Conservation (phyloP, 2,797 vertebrate genomes). For the Novumbra hubbsi region DNA sequence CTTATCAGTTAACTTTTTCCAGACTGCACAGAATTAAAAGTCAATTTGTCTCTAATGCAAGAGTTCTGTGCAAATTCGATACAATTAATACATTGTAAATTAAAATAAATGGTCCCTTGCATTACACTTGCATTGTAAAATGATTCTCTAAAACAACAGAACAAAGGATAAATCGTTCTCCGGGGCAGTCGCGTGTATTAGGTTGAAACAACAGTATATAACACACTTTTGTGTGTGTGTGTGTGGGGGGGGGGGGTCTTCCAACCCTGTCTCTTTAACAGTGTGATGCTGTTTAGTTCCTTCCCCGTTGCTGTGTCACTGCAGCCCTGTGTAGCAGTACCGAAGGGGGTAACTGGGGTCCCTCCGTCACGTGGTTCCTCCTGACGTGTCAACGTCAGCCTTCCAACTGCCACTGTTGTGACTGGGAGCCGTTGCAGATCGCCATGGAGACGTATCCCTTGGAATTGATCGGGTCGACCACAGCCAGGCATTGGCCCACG, state of each 20-base stretch:
- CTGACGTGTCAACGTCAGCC: conserved; percentile 59
- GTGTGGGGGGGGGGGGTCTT: neutral
- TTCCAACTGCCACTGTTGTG: conserved; percentile 89
- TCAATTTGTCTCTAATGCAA: conserved; percentile 26
- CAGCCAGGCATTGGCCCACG: conserved; percentile 89
- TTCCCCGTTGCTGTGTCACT: neutral
- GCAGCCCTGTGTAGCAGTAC: conserved; percentile 5
- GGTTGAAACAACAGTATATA: neutral
- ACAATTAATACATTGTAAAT: conserved; percentile 31
- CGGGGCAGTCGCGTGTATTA: neutral
- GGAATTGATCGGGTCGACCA: conserved; percentile 70
- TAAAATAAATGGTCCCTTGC: conserved; percentile 11
- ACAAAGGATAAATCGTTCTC: neutral
- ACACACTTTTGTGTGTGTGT: too few relatives aligned
- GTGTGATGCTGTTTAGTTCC: conserved; percentile 1
- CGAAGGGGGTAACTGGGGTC: neutral
- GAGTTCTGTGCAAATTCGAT: conserved; percentile 45
- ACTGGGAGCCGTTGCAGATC: conserved; percentile 85
- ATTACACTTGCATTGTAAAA: conserved; percentile 17
- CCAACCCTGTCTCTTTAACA: neutral
- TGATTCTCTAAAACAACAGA: conserved; percentile 14
- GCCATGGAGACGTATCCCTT: conserved; percentile 89
- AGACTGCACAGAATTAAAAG: conserved; percentile 18
- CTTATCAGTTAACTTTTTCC: conserved; percentile 19
- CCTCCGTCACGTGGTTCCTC: neutral